Evolutionary conservation across 2,888 invertebrate genomes (phyloP), one percentile per base, ranked within the genome.

Genomic region (Thymelicus sylvestris): DNA sequence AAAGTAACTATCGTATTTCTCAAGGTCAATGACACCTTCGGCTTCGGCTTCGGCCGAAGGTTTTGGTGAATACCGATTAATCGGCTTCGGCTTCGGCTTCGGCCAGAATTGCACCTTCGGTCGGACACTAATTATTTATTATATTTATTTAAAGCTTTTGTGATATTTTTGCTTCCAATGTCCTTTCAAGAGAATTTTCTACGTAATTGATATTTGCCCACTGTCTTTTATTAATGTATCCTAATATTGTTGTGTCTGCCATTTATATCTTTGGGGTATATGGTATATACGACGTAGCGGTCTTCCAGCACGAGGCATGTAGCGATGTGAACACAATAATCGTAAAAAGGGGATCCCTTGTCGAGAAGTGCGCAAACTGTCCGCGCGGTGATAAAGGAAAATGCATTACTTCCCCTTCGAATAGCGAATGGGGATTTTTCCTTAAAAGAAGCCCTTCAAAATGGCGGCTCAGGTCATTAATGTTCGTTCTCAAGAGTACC

Each of bases 361-460:
- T 84, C 84, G 87, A 88, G 84, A 83, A 89, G 86, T 87, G 83
- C 84, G 86, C 85, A 85, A 91, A 89, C 90, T 91, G 92, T 91
- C 91, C 88, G 86, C 89, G 81, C 80, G 85, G 87, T 86, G 90
- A 92, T 92, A 92, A 93, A 92, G 88, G 90, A 89, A 92, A 93
- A 93, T 90, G 92, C 93, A 92, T 93, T 92, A 91, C 91, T 88
- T 92, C 89, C 92, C 90, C 81, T 80, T 80, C 75, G 79, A 77
- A 79, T 77, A 79, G 77, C 78, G 85, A 85, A 85, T 84, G 87
- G 85, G 84, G 84, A 84, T 84, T 85, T 88, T 90, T 88, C 86
- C 88, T 89, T 83, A 80, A 84, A 89, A 89, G 86, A 87, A 84
- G 84, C 89, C 88, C 85, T 86, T 83, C 86, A 87, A 90, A 90